Percentiles rank a stretch among this genome's conserved stretches.
These are phyloP conservation scores for Hirtodrosophila alboralis DNA, from an alignment of 2,888 invertebrate genomes.

Conservation along the genomic window DNA sequence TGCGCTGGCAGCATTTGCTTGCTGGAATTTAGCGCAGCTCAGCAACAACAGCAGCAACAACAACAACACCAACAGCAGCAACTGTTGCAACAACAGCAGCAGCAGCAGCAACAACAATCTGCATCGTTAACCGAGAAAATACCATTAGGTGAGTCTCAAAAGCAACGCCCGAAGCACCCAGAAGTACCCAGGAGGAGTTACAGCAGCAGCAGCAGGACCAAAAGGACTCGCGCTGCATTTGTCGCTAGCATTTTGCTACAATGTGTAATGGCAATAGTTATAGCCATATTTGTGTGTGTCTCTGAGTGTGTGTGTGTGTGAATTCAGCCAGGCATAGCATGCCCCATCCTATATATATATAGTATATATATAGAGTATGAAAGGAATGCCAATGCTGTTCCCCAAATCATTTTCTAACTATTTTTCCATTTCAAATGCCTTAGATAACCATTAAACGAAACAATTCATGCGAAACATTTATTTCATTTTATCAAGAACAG, in stretches of 20 bases:
- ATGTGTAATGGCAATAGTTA: constrained; percentile 55
- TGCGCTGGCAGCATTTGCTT: constrained; percentile 77
- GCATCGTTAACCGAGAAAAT: constrained; percentile 84
- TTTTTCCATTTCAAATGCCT: too few relatives aligned
- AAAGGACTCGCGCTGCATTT: constrained; percentile 52
- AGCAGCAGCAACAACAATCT: constrained; percentile 50
- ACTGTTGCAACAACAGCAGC: constrained; percentile 50
- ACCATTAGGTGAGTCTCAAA: constrained; percentile 83
- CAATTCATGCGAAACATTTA: too few relatives aligned
- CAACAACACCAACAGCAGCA: constrained; percentile 37
- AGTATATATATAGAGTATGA: neutral
- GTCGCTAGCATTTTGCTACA: constrained; percentile 60
- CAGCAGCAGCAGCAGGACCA: constrained; percentile 12
- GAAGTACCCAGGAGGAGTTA: constrained; percentile 11
- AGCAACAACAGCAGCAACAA: constrained; percentile 46
- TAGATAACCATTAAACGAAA: too few relatives aligned
- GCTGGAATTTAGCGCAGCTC: constrained; percentile 76
- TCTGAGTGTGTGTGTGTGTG: constrained; percentile 28
- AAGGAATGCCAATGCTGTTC: constrained; percentile 34
- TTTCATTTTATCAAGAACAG: too few relatives aligned
- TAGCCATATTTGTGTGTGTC: too few relatives aligned
- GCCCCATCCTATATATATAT: neutral
- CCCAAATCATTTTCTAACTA: constrained; percentile 16
- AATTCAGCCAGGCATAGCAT: constrained; percentile 26
- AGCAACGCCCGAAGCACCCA: constrained; percentile 40